Percentiles rank a stretch among this genome's conserved stretches.
phyloP scores from a whole-genome alignment of 1,140 invertebrate genomes.

The Palaemon carinicauda region DNA sequence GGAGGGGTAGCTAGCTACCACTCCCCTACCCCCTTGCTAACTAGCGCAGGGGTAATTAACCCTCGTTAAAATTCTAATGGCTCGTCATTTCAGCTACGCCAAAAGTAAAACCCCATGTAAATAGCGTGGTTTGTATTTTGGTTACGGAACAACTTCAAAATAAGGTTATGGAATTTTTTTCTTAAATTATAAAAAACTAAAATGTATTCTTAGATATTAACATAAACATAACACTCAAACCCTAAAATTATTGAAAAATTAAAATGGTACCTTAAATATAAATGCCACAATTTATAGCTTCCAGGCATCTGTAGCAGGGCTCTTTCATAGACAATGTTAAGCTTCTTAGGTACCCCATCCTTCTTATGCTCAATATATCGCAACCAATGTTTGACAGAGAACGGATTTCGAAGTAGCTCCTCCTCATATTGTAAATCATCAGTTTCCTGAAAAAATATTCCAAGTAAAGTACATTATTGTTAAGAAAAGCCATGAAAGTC shows the following conservation, averaged over 20 bases:
- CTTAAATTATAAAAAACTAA: neutral
- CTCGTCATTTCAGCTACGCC: too few species aligned
- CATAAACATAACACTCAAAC: neutral
- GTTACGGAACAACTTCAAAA: neutral
- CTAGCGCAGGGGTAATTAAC: too few species aligned
- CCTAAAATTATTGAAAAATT: too few species aligned
- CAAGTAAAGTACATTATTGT: neutral
- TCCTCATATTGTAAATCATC: slow-evolving; percentile 98
- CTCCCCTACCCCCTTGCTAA: too few species aligned
- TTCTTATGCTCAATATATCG: slow-evolving; percentile 97
- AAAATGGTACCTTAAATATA: slow-evolving; percentile 82
- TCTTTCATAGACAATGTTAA: slow-evolving; percentile 95
- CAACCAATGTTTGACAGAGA: slow-evolving; percentile 97
- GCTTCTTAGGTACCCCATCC: slow-evolving; percentile 75
- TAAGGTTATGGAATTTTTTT: neutral
- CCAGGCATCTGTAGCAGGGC: slow-evolving; percentile 95
- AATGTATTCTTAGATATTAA: neutral
- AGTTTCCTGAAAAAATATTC: slow-evolving; percentile 73
- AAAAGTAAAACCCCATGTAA: too few species aligned
- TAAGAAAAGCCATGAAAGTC: too few species aligned
- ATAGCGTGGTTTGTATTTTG: too few species aligned
- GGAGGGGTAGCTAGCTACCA: too few species aligned
- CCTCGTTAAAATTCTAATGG: too few species aligned
- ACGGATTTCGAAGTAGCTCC: slow-evolving; percentile 96
- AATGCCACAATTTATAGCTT: slow-evolving; percentile 98